Evolutionary conservation across 1,140 invertebrate species (phyloP).

Genomic region (Drosophila jambulina): DNA sequence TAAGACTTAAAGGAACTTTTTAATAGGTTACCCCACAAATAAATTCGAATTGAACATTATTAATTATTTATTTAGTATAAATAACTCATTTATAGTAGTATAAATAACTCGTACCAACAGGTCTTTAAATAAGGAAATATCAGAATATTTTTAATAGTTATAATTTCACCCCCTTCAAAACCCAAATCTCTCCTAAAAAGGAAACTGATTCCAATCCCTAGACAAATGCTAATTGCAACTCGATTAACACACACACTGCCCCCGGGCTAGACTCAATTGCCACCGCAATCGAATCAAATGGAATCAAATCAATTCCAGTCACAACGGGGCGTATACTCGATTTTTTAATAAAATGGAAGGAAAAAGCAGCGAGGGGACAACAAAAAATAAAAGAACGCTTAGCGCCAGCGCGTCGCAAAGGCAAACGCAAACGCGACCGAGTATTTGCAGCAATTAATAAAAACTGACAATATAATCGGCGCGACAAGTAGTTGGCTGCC

Average conservation of each 20-base stretch:
- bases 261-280: constrained; percentile 23
- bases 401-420: constrained; percentile 62
- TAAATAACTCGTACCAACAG: too few relatives aligned
- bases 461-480: constrained; percentile 82
- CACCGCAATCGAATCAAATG: constrained; percentile 50
- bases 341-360: constrained; percentile 55
- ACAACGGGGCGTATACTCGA: constrained; percentile 75
- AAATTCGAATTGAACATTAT: background rate
- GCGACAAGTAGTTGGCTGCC: constrained; percentile 82
- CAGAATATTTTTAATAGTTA: background rate
- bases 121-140: background rate
- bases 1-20: background rate
- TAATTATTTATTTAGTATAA: background rate
- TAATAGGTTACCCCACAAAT: background rate
- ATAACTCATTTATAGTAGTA: too few relatives aligned
- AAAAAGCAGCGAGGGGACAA: background rate
- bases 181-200: constrained; percentile 3
- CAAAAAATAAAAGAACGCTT: constrained; percentile 49
- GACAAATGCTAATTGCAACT: constrained; percentile 53
- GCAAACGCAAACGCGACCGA: constrained; percentile 35
- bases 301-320: constrained; percentile 76
- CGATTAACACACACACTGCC: constrained; percentile 44
- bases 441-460: constrained; percentile 84
- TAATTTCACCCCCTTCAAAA: background rate
- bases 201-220: background rate